Percentiles rank a stretch among this genome's conserved stretches.
phyloP scores from a whole-genome alignment of 2,888 invertebrate species.

The Amorpha juglandis region DNA sequence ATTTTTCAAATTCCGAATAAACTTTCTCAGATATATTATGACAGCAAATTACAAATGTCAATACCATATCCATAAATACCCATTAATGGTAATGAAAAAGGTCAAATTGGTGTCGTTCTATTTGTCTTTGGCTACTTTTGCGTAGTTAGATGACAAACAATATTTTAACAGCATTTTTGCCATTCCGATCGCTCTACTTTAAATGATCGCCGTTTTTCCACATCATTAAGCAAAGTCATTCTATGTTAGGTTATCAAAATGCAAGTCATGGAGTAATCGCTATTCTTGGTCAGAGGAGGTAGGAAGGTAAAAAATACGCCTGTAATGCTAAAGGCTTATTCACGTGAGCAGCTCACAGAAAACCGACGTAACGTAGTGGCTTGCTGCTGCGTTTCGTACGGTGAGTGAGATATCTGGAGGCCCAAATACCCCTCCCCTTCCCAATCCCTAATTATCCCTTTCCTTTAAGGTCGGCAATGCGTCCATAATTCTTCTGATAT shows the following conservation, averaged over 20 bases:
- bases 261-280: constrained; percentile 11
- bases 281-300: neutral
- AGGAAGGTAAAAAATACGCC: neutral
- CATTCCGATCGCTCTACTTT: neutral
- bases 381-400: no score
- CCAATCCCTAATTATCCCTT: no score
- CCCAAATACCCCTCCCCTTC: no score
- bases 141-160: neutral
- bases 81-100: no score
- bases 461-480: no score
- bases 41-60: no score
- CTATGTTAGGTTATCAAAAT: neutral
- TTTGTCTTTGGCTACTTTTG: neutral
- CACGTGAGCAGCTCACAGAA: neutral
- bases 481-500: no score
- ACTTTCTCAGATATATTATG: no score
- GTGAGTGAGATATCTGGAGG: no score
- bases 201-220: constrained; percentile 3
- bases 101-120: neutral
- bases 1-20: no score
- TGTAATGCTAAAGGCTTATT: neutral
- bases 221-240: constrained; percentile 14
- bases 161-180: neutral
- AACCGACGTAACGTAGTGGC: no score
- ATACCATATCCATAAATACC: no score